Conservation (phyloP, 1,140 invertebrate species). For the Dinoponera quadriceps region DNA sequence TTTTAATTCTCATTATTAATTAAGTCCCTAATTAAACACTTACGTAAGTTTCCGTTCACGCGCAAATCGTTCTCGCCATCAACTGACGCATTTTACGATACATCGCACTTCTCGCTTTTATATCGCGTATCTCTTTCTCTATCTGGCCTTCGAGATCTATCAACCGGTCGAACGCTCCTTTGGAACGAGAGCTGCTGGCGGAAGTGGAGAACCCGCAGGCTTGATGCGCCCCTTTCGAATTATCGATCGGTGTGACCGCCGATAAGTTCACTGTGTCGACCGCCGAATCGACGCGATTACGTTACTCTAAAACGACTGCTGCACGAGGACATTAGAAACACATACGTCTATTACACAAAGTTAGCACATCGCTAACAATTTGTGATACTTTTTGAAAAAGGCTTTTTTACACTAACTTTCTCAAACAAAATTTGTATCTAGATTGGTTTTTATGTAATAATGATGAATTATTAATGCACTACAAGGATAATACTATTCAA, state of each 20-base stretch:
- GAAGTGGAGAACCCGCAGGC: slow-evolving; percentile 17
- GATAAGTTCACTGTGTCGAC: slow-evolving; percentile 40
- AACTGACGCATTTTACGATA: background rate
- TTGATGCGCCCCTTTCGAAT: slow-evolving; percentile 32
- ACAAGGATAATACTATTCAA: too few relatives aligned
- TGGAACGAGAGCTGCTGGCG: slow-evolving; percentile 10
- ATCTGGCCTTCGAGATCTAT: slow-evolving; percentile 22
- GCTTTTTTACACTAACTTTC: background rate
- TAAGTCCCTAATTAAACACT: slow-evolving; percentile 16
- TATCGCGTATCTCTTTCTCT: slow-evolving; percentile 13
- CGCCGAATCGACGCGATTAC: slow-evolving; percentile 53
- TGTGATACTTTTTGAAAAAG: background rate
- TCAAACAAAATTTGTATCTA: background rate
- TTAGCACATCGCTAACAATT: background rate
- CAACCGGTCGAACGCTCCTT: slow-evolving; percentile 46
- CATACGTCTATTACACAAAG: slow-evolving; percentile 4
- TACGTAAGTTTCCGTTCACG: background rate
- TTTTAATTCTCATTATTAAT: slow-evolving; percentile 38
- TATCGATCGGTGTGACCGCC: slow-evolving; percentile 58
- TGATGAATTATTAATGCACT: background rate
- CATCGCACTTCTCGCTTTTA: background rate
- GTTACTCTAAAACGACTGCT: slow-evolving; percentile 13
- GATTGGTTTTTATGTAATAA: background rate
- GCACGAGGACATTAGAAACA: slow-evolving; percentile 53
- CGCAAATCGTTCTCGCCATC: background rate